Percentiles rank a stretch among this genome's conserved stretches.
phyloP scores from a whole-genome alignment of 1,140 invertebrate genomes.

The Diabrotica virgifera region DNA sequence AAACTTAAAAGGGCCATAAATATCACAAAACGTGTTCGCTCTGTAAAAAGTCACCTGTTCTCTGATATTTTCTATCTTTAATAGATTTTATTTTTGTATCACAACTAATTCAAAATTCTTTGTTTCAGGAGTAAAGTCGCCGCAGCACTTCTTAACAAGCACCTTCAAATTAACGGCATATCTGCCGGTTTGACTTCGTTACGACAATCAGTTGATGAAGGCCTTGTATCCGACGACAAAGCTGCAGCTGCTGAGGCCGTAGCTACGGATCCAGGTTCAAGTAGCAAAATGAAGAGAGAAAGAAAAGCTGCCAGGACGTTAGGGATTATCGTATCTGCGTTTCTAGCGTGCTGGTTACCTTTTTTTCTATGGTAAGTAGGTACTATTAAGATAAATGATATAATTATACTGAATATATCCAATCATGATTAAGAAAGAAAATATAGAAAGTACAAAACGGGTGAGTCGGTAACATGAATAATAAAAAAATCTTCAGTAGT shows the following conservation, averaged over 20 bases:
- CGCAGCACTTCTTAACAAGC: constrained; percentile 78
- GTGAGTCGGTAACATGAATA: too few relatives aligned
- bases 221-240: constrained; percentile 54
- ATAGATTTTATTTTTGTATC: too few relatives aligned
- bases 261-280: constrained; percentile 53
- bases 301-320: constrained; percentile 91
- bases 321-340: constrained; percentile 93
- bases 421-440: too few relatives aligned
- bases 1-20: too few relatives aligned
- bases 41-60: too few relatives aligned
- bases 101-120: not conserved
- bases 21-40: too few relatives aligned
- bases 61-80: too few relatives aligned
- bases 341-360: constrained; percentile 90
- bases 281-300: constrained; percentile 86
- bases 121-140: constrained; percentile 77
- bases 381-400: not conserved
- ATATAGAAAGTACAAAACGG: too few relatives aligned
- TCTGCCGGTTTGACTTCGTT: constrained; percentile 62
- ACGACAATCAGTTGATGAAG: constrained; percentile 50
- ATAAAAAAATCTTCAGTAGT: too few relatives aligned
- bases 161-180: constrained; percentile 83
- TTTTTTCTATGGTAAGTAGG: constrained; percentile 83
- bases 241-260: constrained; percentile 46
- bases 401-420: too few relatives aligned